A percentile compares a stretch with the other conserved stretches of the same genome.
phyloP scores from a whole-genome alignment of 2,888 invertebrate genomes.

The Erebia epiphron region DNA sequence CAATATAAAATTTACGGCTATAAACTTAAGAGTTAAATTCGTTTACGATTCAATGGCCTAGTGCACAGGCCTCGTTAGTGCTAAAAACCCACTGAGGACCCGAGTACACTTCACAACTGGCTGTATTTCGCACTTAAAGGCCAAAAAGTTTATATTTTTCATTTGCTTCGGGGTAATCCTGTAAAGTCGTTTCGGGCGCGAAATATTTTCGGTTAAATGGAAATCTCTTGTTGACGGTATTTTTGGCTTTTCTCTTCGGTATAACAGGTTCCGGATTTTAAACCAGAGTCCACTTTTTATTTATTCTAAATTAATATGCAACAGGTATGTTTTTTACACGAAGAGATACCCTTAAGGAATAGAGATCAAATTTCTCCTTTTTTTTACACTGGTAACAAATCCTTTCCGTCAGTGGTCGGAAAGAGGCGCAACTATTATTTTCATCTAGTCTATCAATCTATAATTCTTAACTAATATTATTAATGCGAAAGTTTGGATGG shows the following conservation, averaged over 20 bases:
- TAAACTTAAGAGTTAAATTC: conserved; percentile 23
- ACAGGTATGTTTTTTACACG: background rate
- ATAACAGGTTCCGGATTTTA: background rate
- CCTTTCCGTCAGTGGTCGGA: background rate
- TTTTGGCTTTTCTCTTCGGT: conserved; percentile 4
- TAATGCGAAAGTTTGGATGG: no score
- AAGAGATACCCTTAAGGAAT: no score
- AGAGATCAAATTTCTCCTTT: no score
- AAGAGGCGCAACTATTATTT: background rate
- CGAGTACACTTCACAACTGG: conserved; percentile 40
- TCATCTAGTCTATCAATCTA: no score
- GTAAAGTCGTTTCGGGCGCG: conserved; percentile 19
- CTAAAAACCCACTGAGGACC: conserved; percentile 41
- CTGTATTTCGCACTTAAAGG: conserved; percentile 38
- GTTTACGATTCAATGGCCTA: conserved; percentile 18
- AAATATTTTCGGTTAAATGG: conserved; percentile 16
- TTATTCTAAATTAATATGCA: background rate
- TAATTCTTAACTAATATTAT: no score
- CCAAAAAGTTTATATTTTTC: conserved; percentile 29
- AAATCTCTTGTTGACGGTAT: conserved; percentile 11
- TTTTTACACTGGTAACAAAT: no score
- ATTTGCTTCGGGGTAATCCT: conserved; percentile 29
- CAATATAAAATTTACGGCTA: conserved; percentile 19
- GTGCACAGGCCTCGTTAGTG: conserved; percentile 39
- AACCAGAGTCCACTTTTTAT: background rate